Base-by-base conservation (phyloP, 2,888 invertebrate species). In the Oligia strigilis region DNA sequence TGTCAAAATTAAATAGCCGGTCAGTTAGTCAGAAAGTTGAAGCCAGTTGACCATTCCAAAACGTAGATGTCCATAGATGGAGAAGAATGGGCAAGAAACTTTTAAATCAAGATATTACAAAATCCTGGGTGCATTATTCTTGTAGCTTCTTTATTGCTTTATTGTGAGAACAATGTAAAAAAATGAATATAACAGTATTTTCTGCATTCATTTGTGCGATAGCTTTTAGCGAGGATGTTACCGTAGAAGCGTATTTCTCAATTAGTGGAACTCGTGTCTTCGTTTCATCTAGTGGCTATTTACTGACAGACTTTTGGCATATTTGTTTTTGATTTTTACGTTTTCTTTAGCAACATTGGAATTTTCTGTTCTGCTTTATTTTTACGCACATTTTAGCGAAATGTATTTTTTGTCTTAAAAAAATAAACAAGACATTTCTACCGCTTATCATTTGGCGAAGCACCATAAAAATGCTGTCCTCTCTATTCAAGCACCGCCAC, bases 401-500 rank as follows among this genome's bases (percentile, higher is more conserved):
- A 19, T 46, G 5, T 6, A 19, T 6, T 29, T n/a, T 11, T 49
- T 49, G 29, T 29, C 29, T 19, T 29, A 6, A 19, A 29, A 11
- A n/a, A 11, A n/a, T 13, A n/a, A n/a, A n/a, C 58, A 60, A n/a
- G 11, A n/a, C 11, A n/a, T 60, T 60, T 0, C n/a, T 60, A 60
- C 11, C 11, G 4, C 4, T 11, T 60, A 60, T 4, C 11, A n/a
- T 64, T 64, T 62, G 19, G 40, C 23, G n/a, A 74, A 72, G 36
- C n/a, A 74, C 5, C 6, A 60, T 46, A 46, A 46, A 65, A 72
- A 67, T 43, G 23, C 49, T 75, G 62, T 76, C 72, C 64, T 55
- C 60, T 71, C 13, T 43, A 78, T 66, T 79, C 13, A 29, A 85
- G 76, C 74, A 84, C 78, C 72, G 75, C 90, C 83, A 90, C 77